These are phyloP conservation scores for Agonopterix alstromeriana DNA, from an alignment of 2,888 invertebrate genomes.

Conservation along the genomic window DNA sequence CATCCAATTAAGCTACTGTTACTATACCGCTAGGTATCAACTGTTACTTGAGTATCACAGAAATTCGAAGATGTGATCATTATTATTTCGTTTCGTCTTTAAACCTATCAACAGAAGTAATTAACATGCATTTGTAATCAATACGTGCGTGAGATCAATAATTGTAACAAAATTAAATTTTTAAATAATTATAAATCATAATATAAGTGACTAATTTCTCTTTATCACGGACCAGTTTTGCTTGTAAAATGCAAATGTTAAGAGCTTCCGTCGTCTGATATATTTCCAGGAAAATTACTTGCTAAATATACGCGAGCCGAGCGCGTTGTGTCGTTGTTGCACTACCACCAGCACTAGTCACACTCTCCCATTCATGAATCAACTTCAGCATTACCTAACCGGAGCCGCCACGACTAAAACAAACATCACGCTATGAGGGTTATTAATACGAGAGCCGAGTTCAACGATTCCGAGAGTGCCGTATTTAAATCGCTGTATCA, in stretches of 20 bases:
- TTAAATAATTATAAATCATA: not conserved
- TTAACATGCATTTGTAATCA: too few relatives aligned
- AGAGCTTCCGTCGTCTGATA: conserved; percentile 62
- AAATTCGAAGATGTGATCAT: too few relatives aligned
- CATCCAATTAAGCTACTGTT: too few relatives aligned
- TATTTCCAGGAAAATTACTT: conserved; percentile 61
- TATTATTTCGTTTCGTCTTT: too few relatives aligned
- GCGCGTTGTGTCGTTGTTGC: conserved; percentile 17
- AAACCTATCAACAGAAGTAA: too few relatives aligned
- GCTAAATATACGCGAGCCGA: conserved; percentile 61
- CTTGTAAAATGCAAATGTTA: conserved; percentile 43
- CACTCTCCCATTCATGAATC: conserved; percentile 73
- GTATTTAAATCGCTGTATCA: conserved; percentile 53
- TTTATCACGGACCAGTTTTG: conserved; percentile 18
- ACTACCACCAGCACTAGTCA: conserved; percentile 25
- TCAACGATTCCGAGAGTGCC: conserved; percentile 62
- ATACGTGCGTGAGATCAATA: too few relatives aligned
- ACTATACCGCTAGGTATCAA: too few relatives aligned
- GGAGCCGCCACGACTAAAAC: conserved; percentile 56
- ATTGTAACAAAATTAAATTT: too few relatives aligned
- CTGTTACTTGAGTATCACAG: too few relatives aligned
- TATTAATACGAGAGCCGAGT: conserved; percentile 72
- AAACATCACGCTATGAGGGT: conserved; percentile 63
- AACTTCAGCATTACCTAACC: conserved; percentile 72
- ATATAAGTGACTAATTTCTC: conserved; percentile 3